Conservation (phyloP, 2,888 invertebrate genomes). For the Dynastes tityus region DNA sequence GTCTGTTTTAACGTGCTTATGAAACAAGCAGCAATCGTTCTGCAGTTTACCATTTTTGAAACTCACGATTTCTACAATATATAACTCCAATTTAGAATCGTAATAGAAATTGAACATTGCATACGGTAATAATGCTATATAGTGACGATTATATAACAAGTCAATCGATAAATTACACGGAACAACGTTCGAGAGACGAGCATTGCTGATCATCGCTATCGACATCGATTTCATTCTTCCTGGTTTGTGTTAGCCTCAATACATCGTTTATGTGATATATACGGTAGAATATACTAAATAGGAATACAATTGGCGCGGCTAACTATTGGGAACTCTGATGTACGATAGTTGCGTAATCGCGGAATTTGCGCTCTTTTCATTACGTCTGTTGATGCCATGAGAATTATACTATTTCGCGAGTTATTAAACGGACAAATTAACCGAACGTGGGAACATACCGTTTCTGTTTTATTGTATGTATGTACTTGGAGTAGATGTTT, state of each 20-base stretch:
- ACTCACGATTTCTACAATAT: neutral
- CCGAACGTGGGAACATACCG: conserved; percentile 30
- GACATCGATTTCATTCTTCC: conserved; percentile 12
- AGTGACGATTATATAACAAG: conserved; percentile 29
- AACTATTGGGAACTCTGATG: neutral
- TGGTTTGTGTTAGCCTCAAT: conserved; percentile 2
- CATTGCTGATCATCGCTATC: neutral
- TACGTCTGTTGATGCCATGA: conserved; percentile 33
- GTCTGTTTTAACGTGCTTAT: neutral
- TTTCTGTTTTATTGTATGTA: neutral
- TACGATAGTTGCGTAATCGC: conserved; percentile 36
- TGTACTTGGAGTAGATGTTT: conserved; percentile 12
- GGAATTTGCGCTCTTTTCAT: conserved; percentile 23
- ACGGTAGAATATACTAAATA: neutral
- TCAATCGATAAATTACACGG: conserved; percentile 17
- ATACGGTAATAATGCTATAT: conserved; percentile 25
- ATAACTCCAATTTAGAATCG: neutral
- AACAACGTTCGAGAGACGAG: neutral
- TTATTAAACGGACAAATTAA: neutral
- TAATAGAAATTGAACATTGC: neutral
- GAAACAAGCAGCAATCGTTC: too few relatives aligned
- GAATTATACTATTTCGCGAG: conserved; percentile 19
- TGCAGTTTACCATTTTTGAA: neutral
- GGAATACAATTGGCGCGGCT: neutral
- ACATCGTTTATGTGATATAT: neutral